Evolutionary conservation across 2,888 invertebrate species (phyloP).

Genomic region (Drosophila paranaensis): DNA sequence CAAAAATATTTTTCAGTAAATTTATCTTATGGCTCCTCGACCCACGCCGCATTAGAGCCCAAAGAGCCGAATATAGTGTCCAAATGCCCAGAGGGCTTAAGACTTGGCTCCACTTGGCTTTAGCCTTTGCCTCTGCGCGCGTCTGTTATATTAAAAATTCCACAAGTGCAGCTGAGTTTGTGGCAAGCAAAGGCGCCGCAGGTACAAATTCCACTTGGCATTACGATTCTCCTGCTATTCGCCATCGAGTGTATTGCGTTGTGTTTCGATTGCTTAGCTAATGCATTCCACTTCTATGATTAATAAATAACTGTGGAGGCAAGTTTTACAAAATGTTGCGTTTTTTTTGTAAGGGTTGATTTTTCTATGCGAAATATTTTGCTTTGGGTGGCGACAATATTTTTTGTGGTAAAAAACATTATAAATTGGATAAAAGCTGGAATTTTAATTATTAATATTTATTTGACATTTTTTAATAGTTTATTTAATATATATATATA

Average conservation of each 20-base stretch:
- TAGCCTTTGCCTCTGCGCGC: constrained; percentile 4
- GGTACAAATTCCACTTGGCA: constrained; percentile 17
- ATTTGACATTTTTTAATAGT: too few species aligned
- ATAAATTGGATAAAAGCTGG: too few species aligned
- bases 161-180: constrained; percentile 20
- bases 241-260: neutral
- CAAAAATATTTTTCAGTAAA: constrained; percentile 53
- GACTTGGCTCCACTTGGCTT: neutral
- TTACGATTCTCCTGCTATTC: neutral
- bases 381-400: neutral
- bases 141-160: constrained; percentile 45
- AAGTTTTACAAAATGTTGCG: neutral
- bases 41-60: constrained; percentile 11
- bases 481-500: too few species aligned
- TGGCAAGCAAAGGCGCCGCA: neutral
- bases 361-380: too few species aligned
- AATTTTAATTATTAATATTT: too few species aligned
- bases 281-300: neutral
- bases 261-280: constrained; percentile 1
- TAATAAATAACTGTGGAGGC: neutral
- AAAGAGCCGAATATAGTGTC: constrained; percentile 10
- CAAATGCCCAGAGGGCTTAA: neutral
- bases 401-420: neutral
- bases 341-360: neutral
- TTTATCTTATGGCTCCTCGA: constrained; percentile 40